Evolutionary conservation across 2,797 vertebrate species (phyloP).

Genomic region (Pipistrellus nathusii): DNA sequence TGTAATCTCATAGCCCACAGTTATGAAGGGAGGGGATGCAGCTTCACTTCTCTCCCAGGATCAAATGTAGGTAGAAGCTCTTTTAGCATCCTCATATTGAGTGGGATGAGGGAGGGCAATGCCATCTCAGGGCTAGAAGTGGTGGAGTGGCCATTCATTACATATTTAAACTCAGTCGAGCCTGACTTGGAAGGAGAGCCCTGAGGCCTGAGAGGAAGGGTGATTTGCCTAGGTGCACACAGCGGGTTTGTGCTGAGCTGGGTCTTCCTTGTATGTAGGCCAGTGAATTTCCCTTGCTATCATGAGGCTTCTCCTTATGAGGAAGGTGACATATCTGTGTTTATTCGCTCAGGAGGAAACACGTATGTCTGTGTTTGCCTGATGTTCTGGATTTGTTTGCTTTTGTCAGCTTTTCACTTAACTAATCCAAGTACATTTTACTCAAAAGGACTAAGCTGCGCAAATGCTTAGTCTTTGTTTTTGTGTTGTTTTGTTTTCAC

Average conservation of each 20-base stretch:
- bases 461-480: background rate
- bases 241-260: background rate
- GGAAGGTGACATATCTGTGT: background rate
- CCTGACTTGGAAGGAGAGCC: background rate
- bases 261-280: background rate
- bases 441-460: background rate
- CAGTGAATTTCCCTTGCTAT: background rate
- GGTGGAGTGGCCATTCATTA: background rate
- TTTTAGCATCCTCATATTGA: background rate
- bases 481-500: background rate
- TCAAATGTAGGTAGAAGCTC: constrained; percentile 13
- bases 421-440: background rate
- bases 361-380: background rate
- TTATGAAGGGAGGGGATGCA: background rate
- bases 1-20: background rate
- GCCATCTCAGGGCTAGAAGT: background rate
- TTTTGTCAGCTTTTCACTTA: constrained; percentile 12
- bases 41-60: background rate
- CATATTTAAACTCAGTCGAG: background rate
- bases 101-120: background rate
- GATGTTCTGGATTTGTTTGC: background rate
- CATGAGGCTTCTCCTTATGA: background rate
- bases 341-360: background rate
- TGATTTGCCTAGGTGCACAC: background rate
- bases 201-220: background rate